Percentiles rank a stretch among this genome's conserved stretches.
phyloP scores from a whole-genome alignment of 2,113 vertebrate genomes.

The Megaceryle torquata region DNA sequence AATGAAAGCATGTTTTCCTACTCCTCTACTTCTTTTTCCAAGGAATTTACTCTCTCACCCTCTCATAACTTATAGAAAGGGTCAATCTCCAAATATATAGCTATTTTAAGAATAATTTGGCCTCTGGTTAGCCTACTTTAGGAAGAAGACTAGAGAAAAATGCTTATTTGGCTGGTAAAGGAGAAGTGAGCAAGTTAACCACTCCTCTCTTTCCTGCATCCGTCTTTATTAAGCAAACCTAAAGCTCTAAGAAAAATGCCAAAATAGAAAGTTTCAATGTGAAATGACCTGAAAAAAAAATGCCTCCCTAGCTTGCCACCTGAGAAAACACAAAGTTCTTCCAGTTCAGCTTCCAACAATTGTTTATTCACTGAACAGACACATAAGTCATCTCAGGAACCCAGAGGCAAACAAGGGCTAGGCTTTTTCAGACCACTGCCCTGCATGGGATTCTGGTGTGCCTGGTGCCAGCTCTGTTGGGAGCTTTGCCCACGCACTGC shows the following conservation, averaged over 20 bases:
- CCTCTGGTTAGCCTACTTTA: neutral
- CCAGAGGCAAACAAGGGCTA: neutral
- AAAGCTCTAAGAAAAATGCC: neutral
- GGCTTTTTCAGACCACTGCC: neutral
- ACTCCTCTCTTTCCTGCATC: neutral
- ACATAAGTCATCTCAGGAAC: neutral
- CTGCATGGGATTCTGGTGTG: neutral
- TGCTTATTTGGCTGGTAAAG: neutral
- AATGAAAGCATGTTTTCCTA: neutral
- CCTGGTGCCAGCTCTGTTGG: neutral
- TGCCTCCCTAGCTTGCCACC: neutral
- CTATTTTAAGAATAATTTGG: neutral
- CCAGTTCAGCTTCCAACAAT: neutral
- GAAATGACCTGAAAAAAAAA: neutral
- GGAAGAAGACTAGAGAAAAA: neutral
- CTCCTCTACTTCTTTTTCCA: neutral
- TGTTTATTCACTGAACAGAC: neutral
- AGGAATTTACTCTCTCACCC: neutral
- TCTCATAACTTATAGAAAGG: neutral
- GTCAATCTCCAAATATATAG: neutral
- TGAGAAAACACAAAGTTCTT: neutral
- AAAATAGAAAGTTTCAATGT: neutral
- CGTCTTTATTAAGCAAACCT: neutral
- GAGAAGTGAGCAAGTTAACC: neutral
- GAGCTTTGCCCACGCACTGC: accelerated